These are phyloP conservation scores for Catocala fraxini DNA, from an alignment of 2,888 invertebrate species.

Conservation along the genomic window DNA sequence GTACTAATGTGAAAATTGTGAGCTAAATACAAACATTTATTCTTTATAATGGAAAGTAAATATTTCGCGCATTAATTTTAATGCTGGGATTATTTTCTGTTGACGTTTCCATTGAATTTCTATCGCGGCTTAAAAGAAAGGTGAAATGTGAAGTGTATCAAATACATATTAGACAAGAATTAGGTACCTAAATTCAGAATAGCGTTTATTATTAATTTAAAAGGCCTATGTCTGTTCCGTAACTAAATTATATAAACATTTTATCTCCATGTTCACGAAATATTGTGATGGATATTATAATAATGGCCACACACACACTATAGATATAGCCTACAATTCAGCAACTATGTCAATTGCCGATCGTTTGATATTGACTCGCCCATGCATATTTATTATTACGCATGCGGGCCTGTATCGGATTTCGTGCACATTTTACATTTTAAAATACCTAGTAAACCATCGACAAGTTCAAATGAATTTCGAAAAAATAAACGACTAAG, in stretches of 20 bases:
- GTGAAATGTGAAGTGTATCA: not conserved
- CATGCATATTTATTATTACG: constrained; percentile 25
- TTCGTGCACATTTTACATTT: constrained; percentile 13
- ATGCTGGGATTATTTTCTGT: constrained; percentile 21
- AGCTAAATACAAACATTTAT: constrained; percentile 57
- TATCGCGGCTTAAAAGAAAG: not conserved
- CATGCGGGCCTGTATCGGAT: constrained; percentile 37
- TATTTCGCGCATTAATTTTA: constrained; percentile 38
- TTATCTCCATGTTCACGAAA: not conserved
- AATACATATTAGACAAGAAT: too few species aligned
- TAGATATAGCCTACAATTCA: constrained; percentile 24
- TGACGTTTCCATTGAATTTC: constrained; percentile 9
- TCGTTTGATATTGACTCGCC: constrained; percentile 34
- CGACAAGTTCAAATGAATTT: constrained; percentile 6
- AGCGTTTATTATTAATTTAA: too few species aligned
- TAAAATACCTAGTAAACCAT: constrained; percentile 3
- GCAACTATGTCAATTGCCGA: constrained; percentile 42
- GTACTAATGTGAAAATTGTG: constrained; percentile 58
- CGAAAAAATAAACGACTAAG: not conserved
- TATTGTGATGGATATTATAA: not conserved
- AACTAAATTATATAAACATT: too few species aligned
- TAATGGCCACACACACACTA: not conserved
- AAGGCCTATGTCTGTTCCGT: too few species aligned
- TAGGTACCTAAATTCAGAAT: too few species aligned
- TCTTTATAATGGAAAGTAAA: constrained; percentile 56